Base-by-base conservation (phyloP, 2,888 invertebrate species). In the Aspidiotus destructor region DNA sequence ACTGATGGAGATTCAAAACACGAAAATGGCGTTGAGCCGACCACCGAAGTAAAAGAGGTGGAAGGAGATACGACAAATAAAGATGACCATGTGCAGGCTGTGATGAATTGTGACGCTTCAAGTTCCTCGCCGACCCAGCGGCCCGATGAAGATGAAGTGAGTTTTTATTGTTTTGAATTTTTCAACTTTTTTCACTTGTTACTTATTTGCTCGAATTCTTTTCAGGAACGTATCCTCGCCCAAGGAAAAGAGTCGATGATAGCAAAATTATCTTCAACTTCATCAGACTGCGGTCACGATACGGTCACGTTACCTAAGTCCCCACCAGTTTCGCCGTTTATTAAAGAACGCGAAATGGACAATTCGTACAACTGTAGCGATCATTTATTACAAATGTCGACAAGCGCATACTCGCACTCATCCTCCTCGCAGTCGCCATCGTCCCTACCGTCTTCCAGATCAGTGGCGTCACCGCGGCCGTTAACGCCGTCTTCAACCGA, bases 371-470 rank as follows among this genome's bases (percentile, higher is more conserved):
- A 44, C 15, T 57, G 67, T 41, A n/a, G 52, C 44, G 67, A 67
- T 40, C 67, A 17, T 11, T 28, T 67, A 52, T n/a, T 52, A 2
- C 42, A 42, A 11, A 63, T 63, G 41, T 54, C 53, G 15, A 41
- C 65, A 16, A 42, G 57, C 40, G 40, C 67, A 17, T 67, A 67
- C 42, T 69, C 62, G 54, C 57, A 57, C 16, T 69, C 69, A 28
- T 69, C 69, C 8, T 69, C 69, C 1, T 69, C 69, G 7, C 69
- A 69, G 40, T 69, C 69, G n/a, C 69, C 69, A 11, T 69, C 69
- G 2, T 69, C 69, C 54, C 57, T 69, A 62, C 69, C 69, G 48
- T 69, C 69, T 44, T 62, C 69, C 13, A n/a, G 69, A 41, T 69
- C 69, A 8, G 55, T 54, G 9, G 57, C 61, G n/a, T 69, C 69